These are phyloP conservation scores for Gadus chalcogrammus DNA, from an alignment of 2,113 vertebrate species.

Conservation along the genomic window DNA sequence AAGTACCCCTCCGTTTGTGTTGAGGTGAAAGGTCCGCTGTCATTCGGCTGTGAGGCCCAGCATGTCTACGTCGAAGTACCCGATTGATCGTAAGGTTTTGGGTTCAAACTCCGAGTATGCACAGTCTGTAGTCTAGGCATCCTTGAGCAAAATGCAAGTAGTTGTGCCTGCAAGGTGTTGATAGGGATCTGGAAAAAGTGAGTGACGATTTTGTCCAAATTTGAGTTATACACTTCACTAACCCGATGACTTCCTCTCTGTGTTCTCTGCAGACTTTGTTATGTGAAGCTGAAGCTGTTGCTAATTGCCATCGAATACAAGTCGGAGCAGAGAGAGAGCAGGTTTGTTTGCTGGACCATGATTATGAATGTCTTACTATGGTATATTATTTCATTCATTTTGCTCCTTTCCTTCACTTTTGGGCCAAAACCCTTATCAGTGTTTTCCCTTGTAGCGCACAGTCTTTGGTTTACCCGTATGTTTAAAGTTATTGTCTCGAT, in stretches of 20 bases:
- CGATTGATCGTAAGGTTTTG: neutral
- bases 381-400: no score
- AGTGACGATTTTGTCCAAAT: no score
- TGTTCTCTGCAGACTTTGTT: constrained; percentile 84
- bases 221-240: no score
- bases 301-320: constrained; percentile 99
- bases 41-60: no score
- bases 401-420: no score
- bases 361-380: neutral
- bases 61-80: neutral
- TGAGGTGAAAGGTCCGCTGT: neutral
- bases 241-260: neutral
- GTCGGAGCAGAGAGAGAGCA: constrained; percentile 95
- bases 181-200: no score
- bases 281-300: constrained; percentile 96
- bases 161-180: no score
- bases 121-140: no score
- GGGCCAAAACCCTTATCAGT: no score
- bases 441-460: neutral
- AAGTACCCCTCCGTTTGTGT: constrained; percentile 73
- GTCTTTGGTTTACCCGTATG: neutral
- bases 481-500: neutral
- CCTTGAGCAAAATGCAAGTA: no score
- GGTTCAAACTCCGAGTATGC: neutral
- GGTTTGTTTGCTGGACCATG: constrained; percentile 74